Evolutionary conservation across 2,797 vertebrate genomes (phyloP).

Genomic region (Cyprinella venusta): DNA sequence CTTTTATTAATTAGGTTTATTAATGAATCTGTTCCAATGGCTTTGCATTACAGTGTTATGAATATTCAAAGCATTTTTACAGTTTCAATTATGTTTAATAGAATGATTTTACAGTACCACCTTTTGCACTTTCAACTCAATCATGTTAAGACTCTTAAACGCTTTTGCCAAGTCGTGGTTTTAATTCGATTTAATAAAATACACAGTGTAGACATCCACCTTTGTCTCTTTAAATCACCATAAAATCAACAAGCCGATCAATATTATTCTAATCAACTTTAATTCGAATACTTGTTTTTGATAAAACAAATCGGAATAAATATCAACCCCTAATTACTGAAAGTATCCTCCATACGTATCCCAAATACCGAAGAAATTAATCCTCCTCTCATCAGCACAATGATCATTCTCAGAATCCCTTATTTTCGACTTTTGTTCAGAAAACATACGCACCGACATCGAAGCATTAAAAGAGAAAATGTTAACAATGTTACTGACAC

Average conservation of each 20-base stretch:
- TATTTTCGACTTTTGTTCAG: conserved; percentile 70
- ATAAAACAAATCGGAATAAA: conserved; percentile 26
- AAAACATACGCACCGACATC: conserved; percentile 6
- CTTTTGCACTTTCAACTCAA: not conserved
- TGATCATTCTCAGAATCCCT: conserved; percentile 49
- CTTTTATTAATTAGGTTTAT: not conserved
- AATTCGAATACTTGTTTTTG: not conserved
- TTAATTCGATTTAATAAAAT: conserved; percentile 8
- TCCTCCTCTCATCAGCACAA: conserved; percentile 3
- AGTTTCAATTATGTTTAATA: not conserved
- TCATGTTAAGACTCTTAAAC: not conserved
- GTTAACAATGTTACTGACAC: not conserved
- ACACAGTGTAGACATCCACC: not conserved
- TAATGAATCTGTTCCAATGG: not conserved
- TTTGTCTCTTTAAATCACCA: conserved; percentile 9
- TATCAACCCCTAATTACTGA: conserved; percentile 20
- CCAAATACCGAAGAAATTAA: conserved; percentile 10
- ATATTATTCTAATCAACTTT: not conserved
- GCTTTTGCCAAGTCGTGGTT: not conserved
- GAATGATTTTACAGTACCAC: not conserved
- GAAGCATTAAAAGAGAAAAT: not conserved
- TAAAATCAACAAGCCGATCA: conserved; percentile 31
- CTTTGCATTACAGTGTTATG: not conserved
- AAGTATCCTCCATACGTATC: not conserved
- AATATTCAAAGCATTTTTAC: not conserved